Percentiles rank a stretch among this genome's conserved stretches.
These are phyloP conservation scores for Eristalinus sepulchralis DNA, from an alignment of 2,888 invertebrate species.

Conservation along the genomic window DNA sequence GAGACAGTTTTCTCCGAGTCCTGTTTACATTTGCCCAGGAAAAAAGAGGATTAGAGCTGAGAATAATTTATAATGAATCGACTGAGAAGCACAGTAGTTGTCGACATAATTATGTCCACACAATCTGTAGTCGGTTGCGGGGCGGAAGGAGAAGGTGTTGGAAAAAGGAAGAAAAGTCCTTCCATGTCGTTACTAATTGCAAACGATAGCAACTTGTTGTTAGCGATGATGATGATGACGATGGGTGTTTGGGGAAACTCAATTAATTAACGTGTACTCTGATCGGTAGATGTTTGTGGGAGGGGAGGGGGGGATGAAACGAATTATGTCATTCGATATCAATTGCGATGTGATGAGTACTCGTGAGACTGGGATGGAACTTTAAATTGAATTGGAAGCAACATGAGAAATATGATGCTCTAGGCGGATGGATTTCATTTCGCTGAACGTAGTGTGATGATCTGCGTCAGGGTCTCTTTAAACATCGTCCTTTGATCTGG, in stretches of 20 bases:
- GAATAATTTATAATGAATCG: background rate
- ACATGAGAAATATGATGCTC: background rate
- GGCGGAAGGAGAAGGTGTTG: background rate
- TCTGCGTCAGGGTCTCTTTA: too few relatives aligned
- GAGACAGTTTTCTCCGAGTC: background rate
- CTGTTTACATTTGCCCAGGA: background rate
- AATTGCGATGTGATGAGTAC: background rate
- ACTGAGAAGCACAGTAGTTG: background rate
- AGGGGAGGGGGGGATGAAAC: background rate
- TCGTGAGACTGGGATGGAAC: background rate
- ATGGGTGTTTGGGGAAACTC: background rate
- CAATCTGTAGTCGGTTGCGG: constrained; percentile 6
- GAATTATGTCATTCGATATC: background rate
- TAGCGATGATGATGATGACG: background rate
- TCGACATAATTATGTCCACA: constrained; percentile 15
- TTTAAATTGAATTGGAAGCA: background rate
- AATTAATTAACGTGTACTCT: background rate
- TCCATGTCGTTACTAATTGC: constrained; percentile 15
- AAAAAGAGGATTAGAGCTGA: background rate
- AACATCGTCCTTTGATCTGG: too few relatives aligned
- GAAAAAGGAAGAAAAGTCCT: background rate
- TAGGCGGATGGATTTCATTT: background rate
- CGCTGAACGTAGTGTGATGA: too few relatives aligned
- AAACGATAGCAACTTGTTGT: constrained; percentile 12
- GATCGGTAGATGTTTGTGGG: background rate